These are phyloP conservation scores for Ciconia boyciana DNA, from an alignment of 2,113 vertebrate genomes.

Conservation along the genomic window DNA sequence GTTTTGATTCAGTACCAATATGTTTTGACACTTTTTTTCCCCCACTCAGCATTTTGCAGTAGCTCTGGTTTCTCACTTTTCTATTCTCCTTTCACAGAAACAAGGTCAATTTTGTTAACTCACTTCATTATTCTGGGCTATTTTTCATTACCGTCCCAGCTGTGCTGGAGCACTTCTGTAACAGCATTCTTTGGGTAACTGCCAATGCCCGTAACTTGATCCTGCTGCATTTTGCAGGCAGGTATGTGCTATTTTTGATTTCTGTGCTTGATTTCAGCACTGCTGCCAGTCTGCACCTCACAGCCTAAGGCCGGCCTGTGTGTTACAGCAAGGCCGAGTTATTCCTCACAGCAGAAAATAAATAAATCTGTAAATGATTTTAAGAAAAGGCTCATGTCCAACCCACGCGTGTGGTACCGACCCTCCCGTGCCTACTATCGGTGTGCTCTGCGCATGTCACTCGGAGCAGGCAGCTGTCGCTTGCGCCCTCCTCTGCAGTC, in stretches of 20 bases:
- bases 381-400: not conserved
- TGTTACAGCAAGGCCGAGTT: not conserved
- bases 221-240: not conserved
- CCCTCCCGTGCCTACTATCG: not conserved
- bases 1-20: not conserved
- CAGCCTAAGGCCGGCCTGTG: not conserved
- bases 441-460: not conserved
- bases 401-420: not conserved
- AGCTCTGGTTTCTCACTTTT: not conserved
- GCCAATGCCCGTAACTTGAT: fast-evolving
- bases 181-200: not conserved
- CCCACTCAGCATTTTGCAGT: not conserved
- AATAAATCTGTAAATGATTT: not conserved
- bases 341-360: not conserved
- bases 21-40: not conserved
- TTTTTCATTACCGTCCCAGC: not conserved
- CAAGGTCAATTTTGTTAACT: not conserved
- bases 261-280: not conserved
- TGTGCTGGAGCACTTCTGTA: not conserved
- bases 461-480: not conserved
- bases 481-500: not conserved
- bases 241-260: not conserved
- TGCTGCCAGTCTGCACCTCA: not conserved
- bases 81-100: not conserved
- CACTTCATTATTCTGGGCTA: not conserved